phyloP scores from a whole-genome alignment of 2,888 invertebrate species.

The Anticlea derivata region DNA sequence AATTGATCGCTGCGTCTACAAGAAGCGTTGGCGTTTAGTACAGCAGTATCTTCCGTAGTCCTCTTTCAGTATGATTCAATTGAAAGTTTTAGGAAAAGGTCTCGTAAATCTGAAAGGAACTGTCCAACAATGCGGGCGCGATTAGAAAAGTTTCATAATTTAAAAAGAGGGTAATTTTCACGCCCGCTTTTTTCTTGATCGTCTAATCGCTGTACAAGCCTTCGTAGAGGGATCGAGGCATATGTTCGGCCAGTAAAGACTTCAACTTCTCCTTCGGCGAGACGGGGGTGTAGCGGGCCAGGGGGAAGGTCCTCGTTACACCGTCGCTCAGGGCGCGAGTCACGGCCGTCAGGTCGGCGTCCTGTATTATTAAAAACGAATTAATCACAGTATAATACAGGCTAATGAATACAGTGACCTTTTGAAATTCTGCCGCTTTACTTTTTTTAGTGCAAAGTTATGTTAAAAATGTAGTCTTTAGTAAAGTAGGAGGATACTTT shows the following conservation, averaged over 20 bases:
- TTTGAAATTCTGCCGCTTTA: conserved; percentile 11
- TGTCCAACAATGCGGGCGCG: conserved; percentile 4
- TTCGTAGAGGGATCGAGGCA: conserved; percentile 92
- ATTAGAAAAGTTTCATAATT: conserved; percentile 3
- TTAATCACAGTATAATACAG: conserved; percentile 30
- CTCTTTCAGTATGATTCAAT: conserved; percentile 4
- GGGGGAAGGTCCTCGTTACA: conserved; percentile 91
- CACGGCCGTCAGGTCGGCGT: conserved; percentile 90
- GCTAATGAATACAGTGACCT: conserved; percentile 21
- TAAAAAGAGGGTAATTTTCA: conserved; percentile 5
- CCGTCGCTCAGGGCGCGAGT: conserved; percentile 90
- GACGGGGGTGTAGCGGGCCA: conserved; percentile 92
- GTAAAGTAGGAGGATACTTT: background rate
- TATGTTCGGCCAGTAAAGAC: conserved; percentile 91
- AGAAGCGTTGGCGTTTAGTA: background rate
- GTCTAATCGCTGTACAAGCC: conserved; percentile 85
- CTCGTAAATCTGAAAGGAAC: conserved; percentile 3
- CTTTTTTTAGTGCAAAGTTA: conserved; percentile 1
- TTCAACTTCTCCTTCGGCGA: conserved; percentile 91
- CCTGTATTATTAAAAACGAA: conserved; percentile 72
- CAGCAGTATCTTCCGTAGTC: background rate
- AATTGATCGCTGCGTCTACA: background rate
- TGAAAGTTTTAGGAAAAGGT: conserved; percentile 8
- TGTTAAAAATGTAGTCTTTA: background rate
- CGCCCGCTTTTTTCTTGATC: conserved; percentile 7